These are phyloP conservation scores for Drosophila setifemur DNA, from an alignment of 1,140 invertebrate genomes.

Conservation along the genomic window DNA sequence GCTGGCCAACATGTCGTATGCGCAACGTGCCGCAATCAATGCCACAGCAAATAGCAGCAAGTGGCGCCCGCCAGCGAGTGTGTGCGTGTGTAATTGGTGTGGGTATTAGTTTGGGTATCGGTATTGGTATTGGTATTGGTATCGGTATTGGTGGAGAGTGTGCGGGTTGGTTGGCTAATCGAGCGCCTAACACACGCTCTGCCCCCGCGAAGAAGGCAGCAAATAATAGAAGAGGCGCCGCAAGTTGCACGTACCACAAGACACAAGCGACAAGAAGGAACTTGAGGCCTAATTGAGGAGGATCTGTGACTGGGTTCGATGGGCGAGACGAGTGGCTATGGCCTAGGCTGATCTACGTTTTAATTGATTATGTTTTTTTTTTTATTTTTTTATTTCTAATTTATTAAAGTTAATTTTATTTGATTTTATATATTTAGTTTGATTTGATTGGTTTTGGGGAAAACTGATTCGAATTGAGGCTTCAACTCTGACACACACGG, in stretches of 20 bases:
- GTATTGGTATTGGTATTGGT: neutral
- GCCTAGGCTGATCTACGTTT: slow-evolving; percentile 28
- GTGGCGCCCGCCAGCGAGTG: slow-evolving; percentile 11
- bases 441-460: slow-evolving; percentile 18
- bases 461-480: slow-evolving; percentile 20
- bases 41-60: slow-evolving; percentile 66
- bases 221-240: slow-evolving; percentile 44
- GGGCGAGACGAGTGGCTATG: slow-evolving; percentile 30
- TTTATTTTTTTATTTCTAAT: slow-evolving; percentile 21
- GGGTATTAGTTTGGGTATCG: neutral
- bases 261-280: slow-evolving; percentile 53
- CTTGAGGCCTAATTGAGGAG: slow-evolving; percentile 45
- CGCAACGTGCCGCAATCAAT: slow-evolving; percentile 62
- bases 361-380: slow-evolving; percentile 7
- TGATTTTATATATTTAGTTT: slow-evolving; percentile 19
- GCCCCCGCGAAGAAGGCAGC: slow-evolving; percentile 28
- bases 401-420: slow-evolving; percentile 24
- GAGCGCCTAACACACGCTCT: slow-evolving; percentile 28
- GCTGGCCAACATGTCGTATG: slow-evolving; percentile 66
- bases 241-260: slow-evolving; percentile 70
- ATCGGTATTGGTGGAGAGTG: slow-evolving; percentile 16
- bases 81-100: slow-evolving; percentile 14
- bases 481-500: slow-evolving; percentile 35
- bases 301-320: slow-evolving; percentile 42
- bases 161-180: slow-evolving; percentile 70